These are phyloP conservation scores for Beris chalybata DNA, from an alignment of 2,888 invertebrate species.

Conservation along the genomic window DNA sequence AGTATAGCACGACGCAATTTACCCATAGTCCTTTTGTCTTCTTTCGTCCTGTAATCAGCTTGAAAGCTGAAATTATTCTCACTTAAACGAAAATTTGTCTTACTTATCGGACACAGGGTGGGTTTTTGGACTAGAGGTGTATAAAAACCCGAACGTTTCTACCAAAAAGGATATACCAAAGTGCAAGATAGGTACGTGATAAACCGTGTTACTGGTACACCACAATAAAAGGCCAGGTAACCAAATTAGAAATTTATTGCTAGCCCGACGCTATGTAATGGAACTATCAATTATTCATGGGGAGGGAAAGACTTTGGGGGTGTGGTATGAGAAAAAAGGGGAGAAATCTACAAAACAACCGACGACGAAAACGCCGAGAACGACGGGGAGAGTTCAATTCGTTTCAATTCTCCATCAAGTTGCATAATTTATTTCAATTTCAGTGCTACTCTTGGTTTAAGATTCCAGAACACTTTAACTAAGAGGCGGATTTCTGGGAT, in stretches of 20 bases:
- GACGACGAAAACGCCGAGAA: constrained; percentile 3
- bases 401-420: constrained; percentile 38
- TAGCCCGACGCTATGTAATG: constrained; percentile 36
- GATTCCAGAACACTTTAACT: not conserved
- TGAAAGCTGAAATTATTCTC: constrained; percentile 1
- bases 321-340: constrained; percentile 4
- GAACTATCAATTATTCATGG: constrained; percentile 38
- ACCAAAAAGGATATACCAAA: no score
- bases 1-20: not conserved
- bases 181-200: constrained; percentile 5
- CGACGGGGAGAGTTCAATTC: constrained; percentile 36
- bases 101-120: not conserved
- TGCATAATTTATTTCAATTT: constrained; percentile 39
- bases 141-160: no score
- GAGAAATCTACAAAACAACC: constrained; percentile 18
- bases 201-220: constrained; percentile 7
- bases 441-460: constrained; percentile 6
- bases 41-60: not conserved
- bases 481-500: no score
- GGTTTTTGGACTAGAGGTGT: no score
- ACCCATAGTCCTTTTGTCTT: not conserved
- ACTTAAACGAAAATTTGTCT: constrained; percentile 5
- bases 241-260: constrained; percentile 40
- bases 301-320: not conserved
- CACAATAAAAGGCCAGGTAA: constrained; percentile 30